phyloP scores from a whole-genome alignment of 2,113 vertebrate species.

The Dolichotis patagonum region DNA sequence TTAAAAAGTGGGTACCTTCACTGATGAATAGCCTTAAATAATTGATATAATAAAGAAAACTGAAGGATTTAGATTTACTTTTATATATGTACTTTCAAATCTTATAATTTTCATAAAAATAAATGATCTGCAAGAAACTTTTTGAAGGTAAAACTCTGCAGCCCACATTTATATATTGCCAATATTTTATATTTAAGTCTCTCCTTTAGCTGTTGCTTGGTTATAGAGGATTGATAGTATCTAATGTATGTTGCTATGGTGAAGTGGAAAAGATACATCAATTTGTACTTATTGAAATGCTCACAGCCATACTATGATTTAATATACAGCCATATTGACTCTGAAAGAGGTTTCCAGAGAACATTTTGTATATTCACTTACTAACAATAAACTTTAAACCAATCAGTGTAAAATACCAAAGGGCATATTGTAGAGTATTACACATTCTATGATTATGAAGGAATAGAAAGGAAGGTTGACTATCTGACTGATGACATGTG shows the following conservation, averaged over 20 bases:
- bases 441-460: background rate
- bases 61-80: background rate
- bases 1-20: background rate
- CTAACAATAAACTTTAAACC: background rate
- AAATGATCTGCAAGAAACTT: background rate
- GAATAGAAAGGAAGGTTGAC: background rate
- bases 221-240: background rate
- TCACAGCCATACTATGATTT: conserved; percentile 12
- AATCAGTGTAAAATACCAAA: background rate
- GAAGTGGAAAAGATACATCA: background rate
- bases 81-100: background rate
- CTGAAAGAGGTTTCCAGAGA: background rate
- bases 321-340: conserved; percentile 34
- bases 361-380: conserved; percentile 19
- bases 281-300: conserved; percentile 49
- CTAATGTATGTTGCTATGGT: background rate
- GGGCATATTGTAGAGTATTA: background rate
- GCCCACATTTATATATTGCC: background rate
- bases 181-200: background rate
- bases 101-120: background rate
- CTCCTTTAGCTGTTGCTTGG: background rate
- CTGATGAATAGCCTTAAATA: background rate
- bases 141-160: background rate
- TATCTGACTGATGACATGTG: background rate
- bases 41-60: background rate